phyloP scores from a whole-genome alignment of 2,113 vertebrate genomes.

The Oryzias melastigma region DNA sequence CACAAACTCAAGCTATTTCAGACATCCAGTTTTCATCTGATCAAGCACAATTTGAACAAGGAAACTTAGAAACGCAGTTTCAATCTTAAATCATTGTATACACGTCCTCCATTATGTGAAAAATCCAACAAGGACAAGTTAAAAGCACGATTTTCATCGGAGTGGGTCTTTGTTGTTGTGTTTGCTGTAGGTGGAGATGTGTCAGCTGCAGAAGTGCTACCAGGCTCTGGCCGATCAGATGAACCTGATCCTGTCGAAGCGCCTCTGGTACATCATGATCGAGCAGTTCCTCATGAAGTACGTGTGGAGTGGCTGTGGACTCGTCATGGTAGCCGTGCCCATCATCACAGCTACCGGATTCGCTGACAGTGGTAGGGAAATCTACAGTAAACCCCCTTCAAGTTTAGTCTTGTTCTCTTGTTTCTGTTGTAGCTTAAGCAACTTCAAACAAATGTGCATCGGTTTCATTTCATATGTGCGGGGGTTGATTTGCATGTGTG shows the following conservation, averaged over 20 bases:
- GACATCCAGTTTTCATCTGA: too few relatives aligned
- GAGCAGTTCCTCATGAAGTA: slow-evolving; percentile 99
- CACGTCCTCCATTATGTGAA: too few relatives aligned
- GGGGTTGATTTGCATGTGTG: slow-evolving; percentile 27
- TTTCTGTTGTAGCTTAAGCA: not conserved
- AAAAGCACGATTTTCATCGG: too few relatives aligned
- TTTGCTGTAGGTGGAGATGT: slow-evolving; percentile 89
- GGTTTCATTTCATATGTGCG: not conserved
- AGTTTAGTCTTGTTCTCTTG: not conserved
- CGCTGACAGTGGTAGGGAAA: slow-evolving; percentile 87
- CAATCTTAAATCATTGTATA: too few relatives aligned
- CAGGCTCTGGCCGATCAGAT: slow-evolving; percentile 90
- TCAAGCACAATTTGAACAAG: too few relatives aligned
- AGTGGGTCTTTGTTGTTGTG: not conserved
- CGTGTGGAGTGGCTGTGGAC: slow-evolving; percentile 93
- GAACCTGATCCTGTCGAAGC: slow-evolving; percentile 95
- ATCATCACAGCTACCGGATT: slow-evolving; percentile 97
- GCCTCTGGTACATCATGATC: slow-evolving; percentile 98
- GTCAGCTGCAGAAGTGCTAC: slow-evolving; percentile 95
- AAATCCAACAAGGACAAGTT: too few relatives aligned
- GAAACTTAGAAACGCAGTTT: too few relatives aligned
- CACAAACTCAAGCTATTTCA: too few relatives aligned
- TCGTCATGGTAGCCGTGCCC: slow-evolving; percentile 98
- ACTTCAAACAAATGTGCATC: not conserved
- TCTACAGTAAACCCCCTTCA: not conserved